Evolutionary conservation across 1,140 invertebrate species (phyloP), one percentile per base, ranked within the genome.

Genomic region (Leptinotarsa undecemlineata): DNA sequence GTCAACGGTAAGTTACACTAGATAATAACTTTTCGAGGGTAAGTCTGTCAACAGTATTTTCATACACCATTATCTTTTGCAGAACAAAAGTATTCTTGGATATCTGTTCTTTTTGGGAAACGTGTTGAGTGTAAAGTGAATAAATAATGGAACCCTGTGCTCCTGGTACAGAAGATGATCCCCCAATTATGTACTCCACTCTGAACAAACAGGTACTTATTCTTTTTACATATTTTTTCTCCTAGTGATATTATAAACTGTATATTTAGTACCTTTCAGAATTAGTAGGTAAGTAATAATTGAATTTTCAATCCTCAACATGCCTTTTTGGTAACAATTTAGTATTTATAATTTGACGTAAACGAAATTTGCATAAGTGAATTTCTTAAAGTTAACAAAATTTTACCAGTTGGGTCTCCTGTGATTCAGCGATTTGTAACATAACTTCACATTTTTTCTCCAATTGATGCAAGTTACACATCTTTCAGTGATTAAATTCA

Each of bases 81-180:
- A 26, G 47, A 68, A 47, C 20, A 8, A 61, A 42, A 69, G 8
- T 20, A 19, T 17, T 72, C 57, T n/a, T 23, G 26, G 64, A 73
- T 66, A 42, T 13, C 15, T 48, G 42, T 23, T 51, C 42, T 5
- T 26, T 63, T 69, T 66, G 48, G 23, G 69, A 70, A 70, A 20
- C 47, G 17, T 20, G 11, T 17, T 71, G 42, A 76, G 73, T 66
- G 73, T 77, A 72, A 69, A 66, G 69, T 51, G 61, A 60, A 13
- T 57, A 62, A 78, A 72, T 42, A 62, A 83, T 82, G 81, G 82
- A 84, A 74, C 82, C 82, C 33, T 76, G 76, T 20, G 82, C 82
- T 48, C 82, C 81, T 5, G 82, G 82, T 48, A 84, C 82, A 21
- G 82, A 84, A 80, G 82, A 83, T 72, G 82, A 84, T 51, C 73